Base-by-base conservation (phyloP, 92 coral and sea anemone species). In the Porites rus region DNA sequence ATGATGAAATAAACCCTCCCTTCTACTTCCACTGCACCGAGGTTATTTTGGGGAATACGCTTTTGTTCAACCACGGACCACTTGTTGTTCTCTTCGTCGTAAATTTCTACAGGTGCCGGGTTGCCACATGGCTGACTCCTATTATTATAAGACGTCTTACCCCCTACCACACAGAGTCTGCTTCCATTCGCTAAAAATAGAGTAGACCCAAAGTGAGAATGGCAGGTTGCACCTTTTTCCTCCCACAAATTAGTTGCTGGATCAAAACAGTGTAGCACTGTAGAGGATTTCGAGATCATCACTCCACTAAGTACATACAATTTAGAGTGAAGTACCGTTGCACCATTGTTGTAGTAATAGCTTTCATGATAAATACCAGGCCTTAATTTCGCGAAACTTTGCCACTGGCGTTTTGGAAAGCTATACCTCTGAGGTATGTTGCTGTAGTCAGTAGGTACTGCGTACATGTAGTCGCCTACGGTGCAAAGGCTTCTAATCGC, bases 21-120 rank as follows among this genome's bases (percentile, higher is more conserved):
- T 51, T 70, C 75, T 9, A 69, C 25, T 69, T 69, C 73, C 73
- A 69, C 73, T 28, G 21, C 73, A 21, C 51, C 51, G 25, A 17
- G 75, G 16, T 38, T 70, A 56, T 70, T 70, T 0, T 0, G 0
- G 56, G 75, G 75, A 16, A 70, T 70, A 43, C 18, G 75, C 13
- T 70, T 70, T 14, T 70, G 75, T 16, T 70, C 22, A 70, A 70
- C 56, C 16, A 70, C 58, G 0, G 75, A 70, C 75, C 75, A 70
- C 3, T 12, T 70, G 56, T 70, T 70, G 53, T 38, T 70, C 4
- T 43, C 22, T 70, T 43, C 58, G 17, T 72, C 58, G 6, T 72
- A 72, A 43, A 72, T 25, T 10, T 72, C 76, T 38, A 72, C 76
- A 43, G 76, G 59, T 43, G 76, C 76, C 2, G 59, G 13, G 1